These are phyloP conservation scores for Microtus pennsylvanicus DNA, from an alignment of 2,113 vertebrate species.

Conservation along the genomic window DNA sequence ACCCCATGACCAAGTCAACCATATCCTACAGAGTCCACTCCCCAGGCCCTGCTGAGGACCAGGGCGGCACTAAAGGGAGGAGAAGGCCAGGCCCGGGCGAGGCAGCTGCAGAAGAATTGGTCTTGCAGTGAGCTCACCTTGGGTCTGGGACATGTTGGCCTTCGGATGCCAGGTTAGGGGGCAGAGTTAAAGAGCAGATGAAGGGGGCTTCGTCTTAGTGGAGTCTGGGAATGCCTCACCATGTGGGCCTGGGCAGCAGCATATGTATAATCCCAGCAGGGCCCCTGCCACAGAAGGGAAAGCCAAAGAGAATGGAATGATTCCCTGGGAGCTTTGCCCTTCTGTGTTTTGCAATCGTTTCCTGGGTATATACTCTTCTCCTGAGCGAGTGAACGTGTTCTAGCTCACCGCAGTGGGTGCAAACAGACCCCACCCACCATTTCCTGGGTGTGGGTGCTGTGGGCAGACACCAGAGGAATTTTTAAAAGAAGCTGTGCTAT, in stretches of 20 bases:
- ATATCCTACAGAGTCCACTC: background rate
- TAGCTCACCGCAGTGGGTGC: constrained; percentile 54
- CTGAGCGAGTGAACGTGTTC: constrained; percentile 29
- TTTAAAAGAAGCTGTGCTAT: constrained; percentile 68
- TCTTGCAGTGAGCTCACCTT: background rate
- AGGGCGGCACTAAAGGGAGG: accelerated
- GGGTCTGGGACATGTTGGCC: background rate
- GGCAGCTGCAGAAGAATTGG: background rate
- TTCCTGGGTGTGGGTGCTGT: constrained; percentile 73
- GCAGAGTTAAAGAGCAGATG: background rate
- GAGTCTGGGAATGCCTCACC: accelerated
- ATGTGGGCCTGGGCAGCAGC: background rate
- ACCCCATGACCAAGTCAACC: accelerated
- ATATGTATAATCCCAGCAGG: background rate
- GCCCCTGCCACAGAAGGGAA: background rate
- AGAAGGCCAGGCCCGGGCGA: background rate
- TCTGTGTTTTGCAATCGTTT: background rate
- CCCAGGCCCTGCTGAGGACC: background rate
- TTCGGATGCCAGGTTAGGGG: background rate
- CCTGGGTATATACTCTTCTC: background rate
- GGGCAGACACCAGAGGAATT: constrained; percentile 68
- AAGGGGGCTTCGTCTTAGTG: background rate
- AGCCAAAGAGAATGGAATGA: background rate
- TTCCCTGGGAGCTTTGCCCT: background rate
- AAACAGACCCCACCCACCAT: constrained; percentile 69